A percentile compares a stretch with the other conserved stretches of the same genome.
Conservation (phyloP, 53 echinoderm and acorn worm species). For the Paracentrotus lividus region DNA sequence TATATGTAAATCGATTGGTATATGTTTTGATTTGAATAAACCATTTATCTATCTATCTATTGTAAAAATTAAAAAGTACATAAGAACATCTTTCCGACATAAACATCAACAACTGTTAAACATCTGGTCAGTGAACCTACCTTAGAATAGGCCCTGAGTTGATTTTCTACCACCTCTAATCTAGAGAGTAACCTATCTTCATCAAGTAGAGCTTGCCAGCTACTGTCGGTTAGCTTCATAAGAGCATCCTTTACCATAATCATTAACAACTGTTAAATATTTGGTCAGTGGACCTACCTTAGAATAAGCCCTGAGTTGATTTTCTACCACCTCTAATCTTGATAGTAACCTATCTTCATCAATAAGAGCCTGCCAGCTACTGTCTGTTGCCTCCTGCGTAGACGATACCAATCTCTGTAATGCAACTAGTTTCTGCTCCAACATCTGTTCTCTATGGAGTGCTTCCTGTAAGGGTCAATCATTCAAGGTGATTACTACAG, state of each 20-base stretch:
- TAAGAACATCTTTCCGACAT: no score
- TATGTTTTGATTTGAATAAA: no score
- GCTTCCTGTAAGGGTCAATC: slow-evolving; percentile 83
- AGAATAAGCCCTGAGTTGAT: slow-evolving; percentile 95
- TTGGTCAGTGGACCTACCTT: no score
- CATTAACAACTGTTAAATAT: no score
- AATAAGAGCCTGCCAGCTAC: slow-evolving; percentile 99
- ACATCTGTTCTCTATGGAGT: slow-evolving; percentile 96
- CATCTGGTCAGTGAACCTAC: no score
- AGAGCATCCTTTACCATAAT: no score
- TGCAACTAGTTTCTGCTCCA: slow-evolving; percentile 96
- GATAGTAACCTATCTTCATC: slow-evolving; percentile 97
- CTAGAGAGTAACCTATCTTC: slow-evolving; percentile 90
- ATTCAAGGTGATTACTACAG: not conserved
- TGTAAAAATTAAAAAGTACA: no score
- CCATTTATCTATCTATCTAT: no score
- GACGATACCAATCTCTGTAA: slow-evolving; percentile 89
- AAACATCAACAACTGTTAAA: no score
- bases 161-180: slow-evolving; percentile 95
- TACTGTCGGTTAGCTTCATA: no score
- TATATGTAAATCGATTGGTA: no score
- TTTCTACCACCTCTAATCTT: slow-evolving; percentile 95
- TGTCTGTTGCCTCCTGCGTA: slow-evolving; percentile 97
- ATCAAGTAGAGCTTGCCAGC: slow-evolving; percentile 82
- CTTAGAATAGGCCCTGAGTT: slow-evolving; percentile 92